A percentile compares a stretch with the other conserved stretches of the same genome.
phyloP scores from a whole-genome alignment of 2,888 invertebrate species.

The Altica lythri region DNA sequence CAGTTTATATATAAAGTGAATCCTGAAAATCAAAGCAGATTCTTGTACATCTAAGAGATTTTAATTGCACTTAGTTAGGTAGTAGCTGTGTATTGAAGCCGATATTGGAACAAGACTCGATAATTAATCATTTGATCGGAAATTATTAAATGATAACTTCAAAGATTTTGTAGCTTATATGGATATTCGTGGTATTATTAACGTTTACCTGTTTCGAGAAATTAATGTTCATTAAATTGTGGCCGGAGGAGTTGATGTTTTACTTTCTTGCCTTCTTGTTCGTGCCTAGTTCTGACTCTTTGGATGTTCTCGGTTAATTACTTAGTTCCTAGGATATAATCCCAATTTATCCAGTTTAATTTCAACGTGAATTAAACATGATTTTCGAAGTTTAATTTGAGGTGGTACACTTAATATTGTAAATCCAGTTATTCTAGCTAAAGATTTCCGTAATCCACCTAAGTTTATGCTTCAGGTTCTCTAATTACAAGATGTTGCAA shows the following conservation, averaged over 20 bases:
- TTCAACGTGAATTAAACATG: slow-evolving; percentile 19
- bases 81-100: neutral
- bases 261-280: slow-evolving; percentile 22
- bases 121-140: slow-evolving; percentile 8
- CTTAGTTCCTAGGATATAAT: slow-evolving; percentile 19
- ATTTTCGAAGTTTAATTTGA: slow-evolving; percentile 21
- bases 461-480: neutral
- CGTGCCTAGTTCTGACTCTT: slow-evolving; percentile 2
- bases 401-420: slow-evolving; percentile 13
- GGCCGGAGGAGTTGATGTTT: slow-evolving; percentile 22
- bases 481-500: neutral
- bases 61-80: neutral
- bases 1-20: neutral
- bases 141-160: slow-evolving; percentile 10
- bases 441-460: slow-evolving; percentile 11
- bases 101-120: neutral
- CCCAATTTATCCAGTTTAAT: slow-evolving; percentile 15
- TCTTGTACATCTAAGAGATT: neutral
- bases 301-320: slow-evolving; percentile 17
- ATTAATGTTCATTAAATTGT: slow-evolving; percentile 26
- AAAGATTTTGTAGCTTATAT: slow-evolving; percentile 9
- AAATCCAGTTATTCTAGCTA: slow-evolving; percentile 14
- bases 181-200: slow-evolving; percentile 17
- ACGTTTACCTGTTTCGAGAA: slow-evolving; percentile 24
- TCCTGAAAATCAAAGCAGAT: neutral